Evolutionary conservation across 1,140 invertebrate species (phyloP).

Genomic region (Scaptomyza pallida): DNA sequence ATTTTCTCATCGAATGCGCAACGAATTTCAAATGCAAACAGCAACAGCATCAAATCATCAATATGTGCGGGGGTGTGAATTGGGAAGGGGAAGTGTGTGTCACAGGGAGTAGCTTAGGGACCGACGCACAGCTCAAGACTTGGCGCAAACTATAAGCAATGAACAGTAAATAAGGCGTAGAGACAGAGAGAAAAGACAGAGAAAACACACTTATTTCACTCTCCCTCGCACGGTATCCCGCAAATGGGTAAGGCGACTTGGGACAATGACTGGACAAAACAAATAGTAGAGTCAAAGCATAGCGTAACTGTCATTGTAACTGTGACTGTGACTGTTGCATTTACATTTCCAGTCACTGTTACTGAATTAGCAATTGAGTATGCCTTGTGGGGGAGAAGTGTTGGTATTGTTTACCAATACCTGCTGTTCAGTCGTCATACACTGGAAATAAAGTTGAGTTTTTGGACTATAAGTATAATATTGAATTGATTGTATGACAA

Average conservation of each 20-base stretch:
- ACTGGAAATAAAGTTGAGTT: not conserved
- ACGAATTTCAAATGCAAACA: constrained; percentile 79
- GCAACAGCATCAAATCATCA: constrained; percentile 31
- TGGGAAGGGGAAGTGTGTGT: not conserved
- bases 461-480: too few species aligned
- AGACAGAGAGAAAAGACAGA: constrained; percentile 6
- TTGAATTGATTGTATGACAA: too few species aligned
- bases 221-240: too few species aligned
- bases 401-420: constrained; percentile 3
- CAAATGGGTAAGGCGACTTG: not conserved
- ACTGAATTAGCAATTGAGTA: constrained; percentile 57
- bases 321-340: constrained; percentile 9
- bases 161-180: constrained; percentile 48
- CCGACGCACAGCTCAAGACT: constrained; percentile 16
- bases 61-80: not conserved
- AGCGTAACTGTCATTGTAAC: constrained; percentile 1
- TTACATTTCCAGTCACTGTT: constrained; percentile 25
- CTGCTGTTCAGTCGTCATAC: not conserved
- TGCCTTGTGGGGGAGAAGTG: constrained; percentile 1
- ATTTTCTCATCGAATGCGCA: constrained; percentile 66
- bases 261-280: constrained; percentile 29
- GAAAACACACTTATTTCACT: constrained; percentile 4
- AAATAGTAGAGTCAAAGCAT: constrained; percentile 19
- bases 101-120: constrained; percentile 44
- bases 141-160: constrained; percentile 39